These are phyloP conservation scores for Ptychodera flava DNA, from an alignment of 35 echinoderm and acorn worm genomes.

Conservation along the genomic window DNA sequence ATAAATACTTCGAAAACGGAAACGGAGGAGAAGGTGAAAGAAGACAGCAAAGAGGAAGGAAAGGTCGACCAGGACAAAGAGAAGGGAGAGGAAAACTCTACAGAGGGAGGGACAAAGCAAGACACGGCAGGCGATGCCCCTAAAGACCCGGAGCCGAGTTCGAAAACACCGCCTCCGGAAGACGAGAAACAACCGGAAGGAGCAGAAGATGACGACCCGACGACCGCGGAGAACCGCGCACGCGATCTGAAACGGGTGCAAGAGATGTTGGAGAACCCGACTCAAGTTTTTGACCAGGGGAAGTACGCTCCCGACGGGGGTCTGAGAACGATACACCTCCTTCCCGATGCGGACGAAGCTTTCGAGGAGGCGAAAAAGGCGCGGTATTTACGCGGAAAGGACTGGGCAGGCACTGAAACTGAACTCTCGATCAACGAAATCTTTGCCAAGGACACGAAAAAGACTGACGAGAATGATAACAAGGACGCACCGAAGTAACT, in stretches of 20 bases:
- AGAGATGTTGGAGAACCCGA: slow-evolving; percentile 67
- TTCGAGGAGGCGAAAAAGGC: slow-evolving; percentile 76
- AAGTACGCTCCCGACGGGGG: slow-evolving; percentile 82
- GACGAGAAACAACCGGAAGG: background rate
- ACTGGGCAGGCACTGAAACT: slow-evolving; percentile 19
- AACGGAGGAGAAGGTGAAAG: background rate
- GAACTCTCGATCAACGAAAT: slow-evolving; percentile 17
- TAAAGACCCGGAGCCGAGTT: background rate
- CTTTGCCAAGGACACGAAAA: background rate
- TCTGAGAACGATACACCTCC: slow-evolving; percentile 79
- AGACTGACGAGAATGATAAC: background rate
- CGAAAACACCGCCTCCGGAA: background rate
- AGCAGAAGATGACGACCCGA: background rate
- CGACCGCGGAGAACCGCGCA: background rate
- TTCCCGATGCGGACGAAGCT: slow-evolving; percentile 44
- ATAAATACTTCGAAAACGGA: background rate
- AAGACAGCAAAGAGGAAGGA: background rate
- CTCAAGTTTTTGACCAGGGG: slow-evolving; percentile 69
- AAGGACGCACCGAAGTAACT: too few relatives aligned
- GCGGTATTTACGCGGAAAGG: slow-evolving; percentile 69
- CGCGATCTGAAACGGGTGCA: background rate
- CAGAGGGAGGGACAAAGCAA: background rate
- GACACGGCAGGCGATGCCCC: too few relatives aligned
- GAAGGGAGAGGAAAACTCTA: background rate
- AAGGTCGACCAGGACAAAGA: background rate